Percentiles rank a stretch among this genome's conserved stretches.
Conservation (phyloP, 2,113 vertebrate species). For the Atlantisia rogersi region DNA sequence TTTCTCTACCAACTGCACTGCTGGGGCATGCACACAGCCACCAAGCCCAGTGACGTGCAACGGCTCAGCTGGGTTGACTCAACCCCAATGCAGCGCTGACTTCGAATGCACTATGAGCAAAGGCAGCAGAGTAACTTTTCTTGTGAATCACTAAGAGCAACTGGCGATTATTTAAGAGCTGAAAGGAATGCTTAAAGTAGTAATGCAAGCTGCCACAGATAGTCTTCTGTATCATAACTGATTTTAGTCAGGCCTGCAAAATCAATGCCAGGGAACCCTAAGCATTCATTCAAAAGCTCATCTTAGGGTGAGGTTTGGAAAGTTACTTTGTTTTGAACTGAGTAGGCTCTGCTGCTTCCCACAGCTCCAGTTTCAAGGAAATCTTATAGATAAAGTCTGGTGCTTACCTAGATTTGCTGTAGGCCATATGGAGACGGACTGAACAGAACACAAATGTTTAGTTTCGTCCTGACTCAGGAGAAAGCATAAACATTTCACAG, state of each 20-base stretch:
- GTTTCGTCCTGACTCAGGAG: background rate
- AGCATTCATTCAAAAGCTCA: background rate
- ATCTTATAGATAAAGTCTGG: background rate
- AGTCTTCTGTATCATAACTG: background rate
- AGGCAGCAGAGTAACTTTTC: background rate
- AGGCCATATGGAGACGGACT: slow-evolving; percentile 15
- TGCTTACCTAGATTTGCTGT: slow-evolving; percentile 11
- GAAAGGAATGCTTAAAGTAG: background rate
- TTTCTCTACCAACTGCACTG: background rate
- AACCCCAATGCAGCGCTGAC: background rate
- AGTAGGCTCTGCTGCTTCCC: background rate
- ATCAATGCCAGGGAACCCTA: background rate
- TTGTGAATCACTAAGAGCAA: background rate
- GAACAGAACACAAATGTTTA: background rate
- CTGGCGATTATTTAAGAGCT: background rate
- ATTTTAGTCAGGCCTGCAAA: background rate
- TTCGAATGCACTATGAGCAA: background rate
- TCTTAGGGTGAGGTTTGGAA: background rate
- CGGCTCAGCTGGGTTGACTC: background rate
- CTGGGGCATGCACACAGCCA: background rate
- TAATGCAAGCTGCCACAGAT: background rate
- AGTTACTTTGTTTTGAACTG: background rate
- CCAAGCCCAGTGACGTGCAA: rapidly evolving
- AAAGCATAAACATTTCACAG: slow-evolving; percentile 34
- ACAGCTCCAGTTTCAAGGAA: background rate